These are phyloP conservation scores for Emmelina monodactyla DNA, from an alignment of 2,888 invertebrate genomes.

Conservation along the genomic window DNA sequence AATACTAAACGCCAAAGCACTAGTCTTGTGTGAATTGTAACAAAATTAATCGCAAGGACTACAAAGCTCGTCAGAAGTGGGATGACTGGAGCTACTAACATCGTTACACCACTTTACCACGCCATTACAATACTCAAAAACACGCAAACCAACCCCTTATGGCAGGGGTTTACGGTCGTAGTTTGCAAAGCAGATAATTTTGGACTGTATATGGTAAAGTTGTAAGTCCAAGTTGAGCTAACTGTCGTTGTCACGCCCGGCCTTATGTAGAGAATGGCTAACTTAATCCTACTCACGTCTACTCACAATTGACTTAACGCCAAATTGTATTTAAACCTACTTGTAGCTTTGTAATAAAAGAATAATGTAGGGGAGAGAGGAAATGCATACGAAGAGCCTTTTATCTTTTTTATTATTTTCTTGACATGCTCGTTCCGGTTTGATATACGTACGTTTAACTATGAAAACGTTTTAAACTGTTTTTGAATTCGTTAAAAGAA, in stretches of 20 bases:
- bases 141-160: background rate
- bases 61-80: background rate
- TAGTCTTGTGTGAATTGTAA: background rate
- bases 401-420: background rate
- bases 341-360: slow-evolving; percentile 10
- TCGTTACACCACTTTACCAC: background rate
- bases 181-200: background rate
- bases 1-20: background rate
- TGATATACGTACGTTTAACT: too few relatives aligned
- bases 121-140: background rate
- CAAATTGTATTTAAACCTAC: slow-evolving; percentile 24
- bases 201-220: background rate
- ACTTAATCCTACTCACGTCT: slow-evolving; percentile 29
- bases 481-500: too few relatives aligned
- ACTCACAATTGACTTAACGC: slow-evolving; percentile 31
- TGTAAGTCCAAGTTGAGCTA: slow-evolving; percentile 27
- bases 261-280: slow-evolving; percentile 34
- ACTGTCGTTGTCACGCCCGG: slow-evolving; percentile 42
- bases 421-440: too few relatives aligned
- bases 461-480: too few relatives aligned
- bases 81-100: background rate
- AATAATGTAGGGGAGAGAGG: background rate
- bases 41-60: background rate
- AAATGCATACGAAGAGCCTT: background rate
- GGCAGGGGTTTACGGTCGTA: background rate